Conservation (phyloP, 2,888 invertebrate species). For the Ectemnius continuus region DNA sequence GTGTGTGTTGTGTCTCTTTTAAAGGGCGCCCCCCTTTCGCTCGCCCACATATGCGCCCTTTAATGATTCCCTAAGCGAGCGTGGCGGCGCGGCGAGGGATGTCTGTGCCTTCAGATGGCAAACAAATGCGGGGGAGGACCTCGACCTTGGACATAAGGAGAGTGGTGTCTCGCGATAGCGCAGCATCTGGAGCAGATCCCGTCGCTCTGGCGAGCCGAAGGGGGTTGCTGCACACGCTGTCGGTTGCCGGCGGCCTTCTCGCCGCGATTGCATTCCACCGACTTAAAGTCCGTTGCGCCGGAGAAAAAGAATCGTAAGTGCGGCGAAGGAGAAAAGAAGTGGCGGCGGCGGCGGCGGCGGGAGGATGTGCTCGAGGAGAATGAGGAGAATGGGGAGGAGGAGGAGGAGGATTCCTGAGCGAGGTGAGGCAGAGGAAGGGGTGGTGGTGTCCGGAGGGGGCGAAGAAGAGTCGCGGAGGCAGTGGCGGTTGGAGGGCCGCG, state of each 20-base stretch:
- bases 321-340: conserved; percentile 24
- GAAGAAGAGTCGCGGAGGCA: conserved; percentile 15
- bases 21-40: too few relatives aligned
- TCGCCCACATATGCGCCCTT: too few relatives aligned
- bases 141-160: background rate
- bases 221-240: background rate
- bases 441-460: background rate
- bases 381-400: conserved; percentile 15
- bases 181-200: background rate
- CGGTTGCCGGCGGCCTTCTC: conserved; percentile 11
- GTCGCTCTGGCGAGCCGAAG: background rate
- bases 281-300: conserved; percentile 24
- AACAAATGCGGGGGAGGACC: background rate
- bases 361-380: background rate
- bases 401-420: conserved; percentile 23
- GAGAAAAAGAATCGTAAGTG: conserved; percentile 9
- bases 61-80: too few relatives aligned
- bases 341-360: too few relatives aligned
- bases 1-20: too few relatives aligned
- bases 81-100: background rate
- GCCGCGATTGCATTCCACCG: conserved; percentile 34
- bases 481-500: conserved; percentile 1
- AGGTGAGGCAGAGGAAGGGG: conserved; percentile 5
- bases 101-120: background rate
- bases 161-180: background rate